Evolutionary conservation across 2,888 invertebrate species (phyloP).

Genomic region (Vesta saturnalis): DNA sequence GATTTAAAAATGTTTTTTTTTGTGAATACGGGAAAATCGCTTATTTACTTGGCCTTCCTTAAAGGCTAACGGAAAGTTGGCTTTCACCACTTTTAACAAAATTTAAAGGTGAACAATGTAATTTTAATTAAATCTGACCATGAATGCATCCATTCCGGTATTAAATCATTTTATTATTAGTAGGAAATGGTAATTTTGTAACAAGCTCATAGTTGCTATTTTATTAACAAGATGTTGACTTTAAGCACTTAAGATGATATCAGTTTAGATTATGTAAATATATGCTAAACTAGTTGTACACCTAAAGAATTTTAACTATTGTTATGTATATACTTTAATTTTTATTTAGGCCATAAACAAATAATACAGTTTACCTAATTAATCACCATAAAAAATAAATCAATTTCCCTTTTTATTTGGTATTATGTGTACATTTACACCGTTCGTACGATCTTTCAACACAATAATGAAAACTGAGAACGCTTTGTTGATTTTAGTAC

Average conservation of each 20-base stretch:
- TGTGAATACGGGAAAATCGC: too few species aligned
- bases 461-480: neutral
- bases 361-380: neutral
- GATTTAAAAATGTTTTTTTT: too few species aligned
- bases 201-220: slow-evolving; percentile 8
- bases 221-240: slow-evolving; percentile 2
- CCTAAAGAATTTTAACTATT: neutral
- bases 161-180: neutral
- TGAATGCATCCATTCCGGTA: too few species aligned
- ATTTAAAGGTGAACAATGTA: too few species aligned
- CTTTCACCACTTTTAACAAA: too few species aligned
- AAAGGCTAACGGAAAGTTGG: too few species aligned
- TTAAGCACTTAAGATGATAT: slow-evolving; percentile 2
- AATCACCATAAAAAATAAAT: neutral
- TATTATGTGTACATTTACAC: too few species aligned
- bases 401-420: too few species aligned
- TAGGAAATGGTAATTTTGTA: neutral
- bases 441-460: too few species aligned
- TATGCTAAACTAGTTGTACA: neutral
- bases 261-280: slow-evolving; percentile 6
- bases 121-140: too few species aligned
- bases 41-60: too few species aligned
- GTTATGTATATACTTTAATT: neutral
- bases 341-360: neutral
- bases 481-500: slow-evolving; percentile 11